Conservation (phyloP, 1,140 invertebrate species). For the Ectropis grisescens region DNA sequence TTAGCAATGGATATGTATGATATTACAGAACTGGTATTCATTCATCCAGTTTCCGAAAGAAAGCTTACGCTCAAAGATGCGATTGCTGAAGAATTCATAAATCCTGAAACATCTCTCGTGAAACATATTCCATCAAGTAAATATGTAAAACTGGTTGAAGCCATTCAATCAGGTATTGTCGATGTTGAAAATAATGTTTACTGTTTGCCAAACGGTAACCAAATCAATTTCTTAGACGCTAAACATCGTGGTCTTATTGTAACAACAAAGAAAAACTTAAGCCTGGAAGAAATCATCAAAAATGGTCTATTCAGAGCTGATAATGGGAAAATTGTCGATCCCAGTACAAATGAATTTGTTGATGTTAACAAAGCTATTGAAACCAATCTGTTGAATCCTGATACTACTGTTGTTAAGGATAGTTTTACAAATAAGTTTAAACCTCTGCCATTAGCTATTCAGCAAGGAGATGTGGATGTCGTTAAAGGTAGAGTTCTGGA, state of each 20-base stretch:
- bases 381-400: slow-evolving; percentile 80
- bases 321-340: slow-evolving; percentile 85
- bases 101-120: slow-evolving; percentile 83
- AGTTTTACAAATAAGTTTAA: slow-evolving; percentile 80
- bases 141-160: slow-evolving; percentile 82
- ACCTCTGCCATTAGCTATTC: slow-evolving; percentile 80
- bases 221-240: slow-evolving; percentile 79
- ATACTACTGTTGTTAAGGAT: slow-evolving; percentile 84
- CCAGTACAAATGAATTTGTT: slow-evolving; percentile 77
- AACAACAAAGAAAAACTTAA: slow-evolving; percentile 77
- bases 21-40: slow-evolving; percentile 77
- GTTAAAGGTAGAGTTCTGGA: slow-evolving; percentile 83
- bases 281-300: slow-evolving; percentile 83
- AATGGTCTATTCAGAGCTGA: slow-evolving; percentile 83
- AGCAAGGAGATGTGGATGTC: slow-evolving; percentile 85
- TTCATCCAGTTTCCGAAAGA: slow-evolving; percentile 85
- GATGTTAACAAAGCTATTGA: slow-evolving; percentile 81
- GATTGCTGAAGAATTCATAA: slow-evolving; percentile 84
- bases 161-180: slow-evolving; percentile 80
- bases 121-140: slow-evolving; percentile 79
- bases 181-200: slow-evolving; percentile 81
- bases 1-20: slow-evolving; percentile 88
- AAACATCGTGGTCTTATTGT: slow-evolving; percentile 81
- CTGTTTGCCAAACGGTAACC: slow-evolving; percentile 73
- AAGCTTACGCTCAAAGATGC: slow-evolving; percentile 85